These are phyloP conservation scores for Nomada ferruginata DNA, from an alignment of 2,888 invertebrate species.

Conservation along the genomic window DNA sequence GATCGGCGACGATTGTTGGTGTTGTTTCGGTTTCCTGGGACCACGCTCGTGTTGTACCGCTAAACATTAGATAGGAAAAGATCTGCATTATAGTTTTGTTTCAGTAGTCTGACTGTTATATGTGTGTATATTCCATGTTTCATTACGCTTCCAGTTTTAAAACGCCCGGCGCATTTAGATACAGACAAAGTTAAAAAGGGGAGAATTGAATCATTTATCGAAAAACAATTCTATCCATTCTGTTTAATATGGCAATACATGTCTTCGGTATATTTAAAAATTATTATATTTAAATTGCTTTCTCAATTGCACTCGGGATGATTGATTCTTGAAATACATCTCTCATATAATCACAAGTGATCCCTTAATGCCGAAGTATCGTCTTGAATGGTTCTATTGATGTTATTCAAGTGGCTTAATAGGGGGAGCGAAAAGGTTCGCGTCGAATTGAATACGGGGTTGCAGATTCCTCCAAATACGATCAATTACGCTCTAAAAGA, in stretches of 20 bases:
- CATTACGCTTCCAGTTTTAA: not conserved
- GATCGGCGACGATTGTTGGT: slow-evolving; percentile 82
- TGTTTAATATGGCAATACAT: no score
- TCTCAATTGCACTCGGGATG: not conserved
- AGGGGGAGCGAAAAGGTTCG: slow-evolving; percentile 14
- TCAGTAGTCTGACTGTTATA: not conserved
- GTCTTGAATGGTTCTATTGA: slow-evolving; percentile 29
- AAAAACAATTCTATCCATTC: no score
- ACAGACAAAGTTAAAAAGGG: no score
- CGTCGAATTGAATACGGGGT: slow-evolving; percentile 20
- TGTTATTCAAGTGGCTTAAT: slow-evolving; percentile 14
- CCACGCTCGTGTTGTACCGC: slow-evolving; percentile 99
- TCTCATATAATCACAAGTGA: slow-evolving; percentile 13
- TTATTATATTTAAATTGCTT: no score
- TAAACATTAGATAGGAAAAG: slow-evolving; percentile 83
- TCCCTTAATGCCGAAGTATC: slow-evolving; percentile 27
- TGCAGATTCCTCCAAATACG: slow-evolving; percentile 18
- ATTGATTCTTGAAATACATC: slow-evolving; percentile 11
- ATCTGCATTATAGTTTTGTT: slow-evolving; percentile 38
- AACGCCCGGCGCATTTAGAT: no score
- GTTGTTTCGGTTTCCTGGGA: slow-evolving; percentile 96
- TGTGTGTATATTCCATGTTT: slow-evolving; percentile 4
- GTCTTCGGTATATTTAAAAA: no score
- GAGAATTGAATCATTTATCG: no score
- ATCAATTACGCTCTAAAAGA: slow-evolving; percentile 21